A percentile compares a stretch with the other conserved stretches of the same genome.
These are phyloP conservation scores for Forbesichthys papilliferus DNA, from an alignment of 2,113 vertebrate species.

Conservation along the genomic window DNA sequence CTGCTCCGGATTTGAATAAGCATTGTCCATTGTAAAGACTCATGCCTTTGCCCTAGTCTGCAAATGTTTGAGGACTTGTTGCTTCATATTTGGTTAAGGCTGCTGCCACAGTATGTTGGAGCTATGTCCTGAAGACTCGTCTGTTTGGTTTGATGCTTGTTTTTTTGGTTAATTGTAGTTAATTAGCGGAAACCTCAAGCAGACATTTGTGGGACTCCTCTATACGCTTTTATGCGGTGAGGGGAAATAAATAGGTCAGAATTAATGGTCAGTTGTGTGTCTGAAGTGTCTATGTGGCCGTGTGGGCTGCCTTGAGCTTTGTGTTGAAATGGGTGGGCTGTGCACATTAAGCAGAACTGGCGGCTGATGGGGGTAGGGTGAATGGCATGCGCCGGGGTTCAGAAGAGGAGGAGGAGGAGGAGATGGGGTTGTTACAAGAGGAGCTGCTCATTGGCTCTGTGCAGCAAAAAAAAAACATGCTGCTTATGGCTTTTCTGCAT, in stretches of 20 bases:
- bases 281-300: constrained; percentile 52
- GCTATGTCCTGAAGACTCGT: constrained; percentile 27
- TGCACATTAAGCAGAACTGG: constrained; percentile 59
- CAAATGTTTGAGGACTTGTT: constrained; percentile 51
- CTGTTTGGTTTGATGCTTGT: constrained; percentile 43
- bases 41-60: constrained; percentile 25
- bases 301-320: constrained; percentile 54
- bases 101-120: constrained; percentile 33
- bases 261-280: constrained; percentile 67
- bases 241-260: constrained; percentile 72
- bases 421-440: constrained; percentile 54
- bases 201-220: constrained; percentile 33
- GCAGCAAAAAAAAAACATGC: constrained; percentile 43
- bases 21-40: constrained; percentile 13
- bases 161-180: constrained; percentile 45
- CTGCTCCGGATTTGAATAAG: constrained; percentile 36
- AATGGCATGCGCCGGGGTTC: constrained; percentile 64
- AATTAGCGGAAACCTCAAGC: constrained; percentile 52
- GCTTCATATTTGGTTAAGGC: constrained; percentile 52
- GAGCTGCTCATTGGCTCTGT: constrained; percentile 65
- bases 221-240: constrained; percentile 41
- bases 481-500: constrained; percentile 77
- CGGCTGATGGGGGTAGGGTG: constrained; percentile 73
- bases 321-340: constrained; percentile 65
- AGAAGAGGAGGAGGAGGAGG: constrained; percentile 58